phyloP scores from a whole-genome alignment of 1,140 invertebrate genomes.

The Pogonognathellus flavescens region DNA sequence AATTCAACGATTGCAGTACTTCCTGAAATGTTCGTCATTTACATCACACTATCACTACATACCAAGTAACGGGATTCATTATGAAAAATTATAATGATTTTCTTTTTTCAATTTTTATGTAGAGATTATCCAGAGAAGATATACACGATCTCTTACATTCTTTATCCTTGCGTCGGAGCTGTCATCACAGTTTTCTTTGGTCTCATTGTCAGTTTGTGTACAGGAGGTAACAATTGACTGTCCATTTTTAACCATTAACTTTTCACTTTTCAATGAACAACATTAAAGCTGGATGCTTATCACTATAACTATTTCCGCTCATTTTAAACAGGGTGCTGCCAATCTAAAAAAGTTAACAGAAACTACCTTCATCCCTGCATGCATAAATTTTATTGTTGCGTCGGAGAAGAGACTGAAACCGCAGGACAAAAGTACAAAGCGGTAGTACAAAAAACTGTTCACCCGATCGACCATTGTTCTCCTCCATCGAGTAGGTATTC shows the following conservation, averaged over 20 bases:
- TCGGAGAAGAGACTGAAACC: background rate
- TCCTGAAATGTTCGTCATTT: slow-evolving; percentile 40
- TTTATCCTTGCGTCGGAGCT: slow-evolving; percentile 61
- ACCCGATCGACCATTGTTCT: background rate
- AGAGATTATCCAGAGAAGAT: slow-evolving; percentile 64
- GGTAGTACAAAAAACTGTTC: background rate
- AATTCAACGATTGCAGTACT: slow-evolving; percentile 7
- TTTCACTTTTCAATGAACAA: background rate
- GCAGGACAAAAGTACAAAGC: background rate
- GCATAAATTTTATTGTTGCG: slow-evolving; percentile 18
- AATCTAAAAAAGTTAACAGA: slow-evolving; percentile 36
- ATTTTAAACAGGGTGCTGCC: slow-evolving; percentile 21
- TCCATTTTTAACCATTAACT: background rate
- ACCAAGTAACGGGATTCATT: background rate
- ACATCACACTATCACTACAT: background rate
- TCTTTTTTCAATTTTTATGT: background rate
- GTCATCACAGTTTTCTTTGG: slow-evolving; percentile 57
- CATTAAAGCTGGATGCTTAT: background rate
- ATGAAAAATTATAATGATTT: slow-evolving; percentile 1
- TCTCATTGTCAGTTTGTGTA: slow-evolving; percentile 55
- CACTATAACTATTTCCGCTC: background rate
- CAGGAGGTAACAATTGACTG: slow-evolving; percentile 52
- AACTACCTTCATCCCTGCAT: slow-evolving; percentile 58
- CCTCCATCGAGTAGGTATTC: background rate
- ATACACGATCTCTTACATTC: slow-evolving; percentile 61